phyloP scores from a whole-genome alignment of 2,797 vertebrate species.

The Knipowitschia caucasica region DNA sequence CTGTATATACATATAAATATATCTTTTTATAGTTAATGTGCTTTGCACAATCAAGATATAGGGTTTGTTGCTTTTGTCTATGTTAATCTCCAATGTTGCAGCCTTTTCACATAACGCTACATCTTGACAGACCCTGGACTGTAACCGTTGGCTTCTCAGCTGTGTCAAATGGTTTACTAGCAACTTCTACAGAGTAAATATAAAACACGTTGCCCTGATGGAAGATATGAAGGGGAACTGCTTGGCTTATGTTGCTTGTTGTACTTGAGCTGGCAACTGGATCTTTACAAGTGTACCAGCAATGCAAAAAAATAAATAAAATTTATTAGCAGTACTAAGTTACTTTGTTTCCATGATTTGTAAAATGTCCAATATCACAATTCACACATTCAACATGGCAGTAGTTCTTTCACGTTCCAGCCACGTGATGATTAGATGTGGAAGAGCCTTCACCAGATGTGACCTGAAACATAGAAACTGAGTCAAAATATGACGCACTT shows the following conservation, averaged over 20 bases:
- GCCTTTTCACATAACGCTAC: conserved; percentile 77
- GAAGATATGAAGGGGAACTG: conserved; percentile 69
- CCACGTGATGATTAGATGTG: conserved; percentile 2
- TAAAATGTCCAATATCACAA: background rate
- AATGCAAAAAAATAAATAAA: conserved; percentile 79
- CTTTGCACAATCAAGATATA: conserved; percentile 87
- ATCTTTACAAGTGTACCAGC: conserved; percentile 83
- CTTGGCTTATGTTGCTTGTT: conserved; percentile 82
- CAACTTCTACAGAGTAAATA: conserved; percentile 74
- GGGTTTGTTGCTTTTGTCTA: conserved; percentile 81
- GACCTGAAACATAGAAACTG: conserved; percentile 31
- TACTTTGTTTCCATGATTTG: conserved; percentile 8
- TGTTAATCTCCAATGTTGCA: conserved; percentile 87
- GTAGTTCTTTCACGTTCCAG: background rate
- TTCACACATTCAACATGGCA: background rate
- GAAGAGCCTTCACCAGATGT: conserved; percentile 15
- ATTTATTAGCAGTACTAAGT: conserved; percentile 68
- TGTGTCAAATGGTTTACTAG: conserved; percentile 89
- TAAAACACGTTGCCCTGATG: conserved; percentile 61
- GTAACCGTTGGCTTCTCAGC: conserved; percentile 85
- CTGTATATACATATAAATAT: conserved; percentile 91
- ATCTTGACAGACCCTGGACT: conserved; percentile 83
- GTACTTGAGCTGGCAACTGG: conserved; percentile 81
- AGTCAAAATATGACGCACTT: background rate
- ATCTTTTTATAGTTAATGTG: conserved; percentile 91